Evolutionary conservation across 2,797 vertebrate species (phyloP), one percentile per base, ranked within the genome.

Genomic region (Sebastes vulpes): DNA sequence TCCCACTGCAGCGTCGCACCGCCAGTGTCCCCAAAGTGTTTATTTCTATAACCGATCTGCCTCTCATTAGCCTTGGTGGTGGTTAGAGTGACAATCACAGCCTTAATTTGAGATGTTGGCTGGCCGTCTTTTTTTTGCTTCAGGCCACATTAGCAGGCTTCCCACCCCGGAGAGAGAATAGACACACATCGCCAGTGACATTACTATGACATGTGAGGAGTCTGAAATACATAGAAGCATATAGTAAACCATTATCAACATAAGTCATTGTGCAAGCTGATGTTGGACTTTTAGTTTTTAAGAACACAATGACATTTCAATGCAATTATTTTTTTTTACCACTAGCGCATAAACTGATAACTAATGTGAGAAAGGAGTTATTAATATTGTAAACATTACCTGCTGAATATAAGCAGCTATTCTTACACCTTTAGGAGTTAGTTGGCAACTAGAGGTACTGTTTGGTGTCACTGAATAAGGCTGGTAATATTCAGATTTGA

Each of bases 1-100:
- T 93, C 92, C 81, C 87, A 86, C 83, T 91, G 90, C 90, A 84
- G 83, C 57, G 18, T 86, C 29, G 80, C 83, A 89, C 84, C 54
- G n/a, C 87, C 84, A 86, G 61, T 87, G 87, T 91, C 88, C 86
- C 87, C 73, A 89, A 87, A 84, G 92, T 94, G 92, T 94, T 95
- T 94, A 94, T 94, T 94, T 93, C 93, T 91, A 93, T 90, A 82
- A 90, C 89, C 77, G 84, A 94, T 91, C 81, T 93, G 93, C 92
- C 89, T 93, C 89, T 94, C 93, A 93, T 96, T 94, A 93, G 93
- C 80, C 70, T 70, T 61, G 81, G 72, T 83, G 87, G 86, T 69
- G 90, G 93, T 90, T 83, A 72, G 83, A 91, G 91, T 92, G 90
- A 94, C 91, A 92, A 95, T 93, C 87, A 89, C 92, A 93, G 90